phyloP scores from a whole-genome alignment of 2,797 vertebrate genomes.

The Salarias fasciatus region DNA sequence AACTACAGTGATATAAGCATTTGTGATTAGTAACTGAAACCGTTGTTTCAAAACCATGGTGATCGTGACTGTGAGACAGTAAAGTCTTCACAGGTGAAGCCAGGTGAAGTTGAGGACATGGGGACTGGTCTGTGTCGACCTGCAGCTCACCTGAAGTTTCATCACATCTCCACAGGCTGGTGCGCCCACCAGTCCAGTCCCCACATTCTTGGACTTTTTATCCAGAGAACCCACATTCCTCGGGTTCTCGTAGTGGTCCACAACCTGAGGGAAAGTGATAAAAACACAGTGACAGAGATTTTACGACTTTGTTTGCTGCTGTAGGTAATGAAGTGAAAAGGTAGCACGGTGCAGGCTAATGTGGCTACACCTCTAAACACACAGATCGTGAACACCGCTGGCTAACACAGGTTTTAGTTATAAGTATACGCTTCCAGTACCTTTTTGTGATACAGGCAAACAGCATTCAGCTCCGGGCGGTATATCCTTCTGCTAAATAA shows the following conservation, averaged over 20 bases:
- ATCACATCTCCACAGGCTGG: slow-evolving; percentile 98
- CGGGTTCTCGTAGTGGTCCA: slow-evolving; percentile 98
- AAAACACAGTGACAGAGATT: not conserved
- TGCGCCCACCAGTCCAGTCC: slow-evolving; percentile 95
- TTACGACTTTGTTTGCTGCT: not conserved
- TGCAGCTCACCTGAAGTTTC: slow-evolving; percentile 90
- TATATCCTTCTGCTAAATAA: slow-evolving; percentile 49
- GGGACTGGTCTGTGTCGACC: not conserved
- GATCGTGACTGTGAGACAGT: no score
- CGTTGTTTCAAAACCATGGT: no score
- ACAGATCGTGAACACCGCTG: no score
- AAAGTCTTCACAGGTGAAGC: not conserved
- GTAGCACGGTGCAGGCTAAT: not conserved
- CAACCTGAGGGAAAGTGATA: slow-evolving; percentile 81
- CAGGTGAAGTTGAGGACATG: no score
- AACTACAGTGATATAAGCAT: no score
- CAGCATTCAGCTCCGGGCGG: slow-evolving; percentile 34
- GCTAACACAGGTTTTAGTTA: no score
- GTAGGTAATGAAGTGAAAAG: not conserved
- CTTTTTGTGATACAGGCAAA: slow-evolving; percentile 79
- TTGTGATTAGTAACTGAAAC: no score
- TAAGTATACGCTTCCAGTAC: no score
- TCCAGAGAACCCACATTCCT: slow-evolving; percentile 95
- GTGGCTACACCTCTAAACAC: not conserved
- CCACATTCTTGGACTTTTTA: slow-evolving; percentile 91